Base-by-base conservation (phyloP, 2,888 invertebrate genomes). In the Campaea margaritaria region DNA sequence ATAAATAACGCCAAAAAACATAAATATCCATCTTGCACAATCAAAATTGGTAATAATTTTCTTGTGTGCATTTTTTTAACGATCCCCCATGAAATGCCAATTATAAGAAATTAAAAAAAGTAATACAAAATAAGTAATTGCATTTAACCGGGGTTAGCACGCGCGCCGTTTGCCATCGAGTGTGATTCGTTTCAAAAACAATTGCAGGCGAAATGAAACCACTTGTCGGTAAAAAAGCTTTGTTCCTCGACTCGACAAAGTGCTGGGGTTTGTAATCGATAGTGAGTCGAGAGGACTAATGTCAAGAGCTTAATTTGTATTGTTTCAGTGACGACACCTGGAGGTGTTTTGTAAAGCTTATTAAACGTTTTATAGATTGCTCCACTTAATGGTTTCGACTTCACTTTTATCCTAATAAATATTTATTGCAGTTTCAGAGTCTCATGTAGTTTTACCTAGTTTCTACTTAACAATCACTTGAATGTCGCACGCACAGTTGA, bases 201-300 rank as follows among this genome's bases (percentile, higher is more conserved):
- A 59, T 53, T 56, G 49, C 58, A 56, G 13, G 31, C 45, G 39
- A 46, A 54, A 38, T 51, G 39, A 45, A 48, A 48, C 50, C 51
- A 46, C 64, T 64, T 42, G 5, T 10, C 38, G 44, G 31, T 27
- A 46, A 38, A 21, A 58, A 60, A 57, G 39, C 55, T 58, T 64
- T 66, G 68, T 65, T 58, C 50, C 27, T 13, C 21, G 11, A 28
- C 50, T 65, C 61, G 48, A 41, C 43, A 34, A 41, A 44, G 39
- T 42, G 56, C 62, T 61, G 51, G 43, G 45, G 51, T 41, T 47
- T 62, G 75, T 73, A 74, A 75, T 70, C 68, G 75, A 75, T 78
- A 75, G 75, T 73, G 62, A 59, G 39, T 48, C 38, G 38, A 39
- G 39, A 47, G n/a, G 21, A 21, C 8, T 15, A 14, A 11, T 16